Base-by-base conservation (phyloP, 2,888 invertebrate species). In the Archips xylosteana region DNA sequence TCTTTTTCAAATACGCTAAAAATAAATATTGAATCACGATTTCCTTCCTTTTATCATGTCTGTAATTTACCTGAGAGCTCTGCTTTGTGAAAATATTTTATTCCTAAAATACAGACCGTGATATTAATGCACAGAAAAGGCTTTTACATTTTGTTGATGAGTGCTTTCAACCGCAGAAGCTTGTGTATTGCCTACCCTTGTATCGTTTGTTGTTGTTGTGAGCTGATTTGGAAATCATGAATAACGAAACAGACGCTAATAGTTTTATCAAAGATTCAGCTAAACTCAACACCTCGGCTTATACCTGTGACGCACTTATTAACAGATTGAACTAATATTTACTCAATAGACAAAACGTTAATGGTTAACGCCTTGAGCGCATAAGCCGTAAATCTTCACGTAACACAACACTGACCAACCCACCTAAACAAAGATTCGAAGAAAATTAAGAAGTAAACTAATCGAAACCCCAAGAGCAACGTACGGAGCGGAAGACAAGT, bases 171-270 rank as follows among this genome's bases (percentile, higher is more conserved):
- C 59, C 49, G 42, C 62, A 63, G 47, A 62, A 51, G 45, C 51
- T 51, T 12, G 61, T 61, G 61, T 42, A 42, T 61, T 34, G 54
- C n/a, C 32, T 63, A 54, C 54, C 32, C 32, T 49, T 15, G 8
- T 73, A 69, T 63, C 59, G 59, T 72, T 67, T 63, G 68, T 73
- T 73, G 68, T 73, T 73, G 64, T 69, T 73, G 73, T 32, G 57
- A 69, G 63, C 36, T 59, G 63, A 68, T 69, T 59, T 59, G 51
- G 54, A 45, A 70, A 74, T 60, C 60, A 65, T 70, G 54, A 70
- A 62, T 54, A 62, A 65, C 65, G 70, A 60, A 65, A 64, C 70
- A n/a, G 12, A 54, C 36, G 64, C 45, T 70, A 74, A 70, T 70
- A 65, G 74, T 54, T 70, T 39, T 70, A 74, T 45, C 54, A 70